A percentile compares a stretch with the other conserved stretches of the same genome.
Conservation (phyloP, 2,888 invertebrate species). For the Thyatira batis region DNA sequence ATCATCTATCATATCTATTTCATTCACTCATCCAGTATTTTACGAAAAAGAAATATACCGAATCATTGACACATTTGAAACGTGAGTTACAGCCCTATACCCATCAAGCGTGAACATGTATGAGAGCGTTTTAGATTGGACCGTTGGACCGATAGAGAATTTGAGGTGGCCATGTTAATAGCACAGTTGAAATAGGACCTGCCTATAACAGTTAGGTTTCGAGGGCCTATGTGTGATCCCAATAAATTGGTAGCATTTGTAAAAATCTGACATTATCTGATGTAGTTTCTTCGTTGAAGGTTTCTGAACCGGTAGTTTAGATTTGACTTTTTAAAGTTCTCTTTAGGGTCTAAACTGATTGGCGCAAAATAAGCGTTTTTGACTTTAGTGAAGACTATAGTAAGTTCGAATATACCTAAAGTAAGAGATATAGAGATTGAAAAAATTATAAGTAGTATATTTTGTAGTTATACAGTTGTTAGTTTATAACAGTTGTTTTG, state of each 20-base stretch:
- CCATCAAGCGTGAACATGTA: not conserved
- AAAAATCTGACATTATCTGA: not conserved
- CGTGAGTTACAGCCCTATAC: not conserved
- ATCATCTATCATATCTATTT: not conserved
- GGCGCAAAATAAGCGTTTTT: no score
- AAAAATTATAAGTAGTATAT: no score
- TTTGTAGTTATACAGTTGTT: no score
- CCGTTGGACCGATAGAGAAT: not conserved
- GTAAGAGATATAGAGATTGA: no score
- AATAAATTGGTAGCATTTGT: not conserved
- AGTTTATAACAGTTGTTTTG: no score
- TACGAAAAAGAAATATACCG: not conserved
- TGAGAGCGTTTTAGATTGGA: not conserved
- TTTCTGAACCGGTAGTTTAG: no score
- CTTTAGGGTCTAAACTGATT: no score
- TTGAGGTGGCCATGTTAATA: conserved; percentile 3
- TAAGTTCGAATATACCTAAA: no score
- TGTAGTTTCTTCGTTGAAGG: no score
- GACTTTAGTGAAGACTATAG: no score
- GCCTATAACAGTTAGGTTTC: not conserved
- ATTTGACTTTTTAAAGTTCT: no score
- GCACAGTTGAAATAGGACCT: not conserved
- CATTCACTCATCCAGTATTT: not conserved
- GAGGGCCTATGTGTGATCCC: not conserved
- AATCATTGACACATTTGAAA: not conserved